These are phyloP conservation scores for Hexactinellida sp. DNA, from an alignment of 37 sponge, comb jelly and placozoan genomes.

Conservation along the genomic window DNA sequence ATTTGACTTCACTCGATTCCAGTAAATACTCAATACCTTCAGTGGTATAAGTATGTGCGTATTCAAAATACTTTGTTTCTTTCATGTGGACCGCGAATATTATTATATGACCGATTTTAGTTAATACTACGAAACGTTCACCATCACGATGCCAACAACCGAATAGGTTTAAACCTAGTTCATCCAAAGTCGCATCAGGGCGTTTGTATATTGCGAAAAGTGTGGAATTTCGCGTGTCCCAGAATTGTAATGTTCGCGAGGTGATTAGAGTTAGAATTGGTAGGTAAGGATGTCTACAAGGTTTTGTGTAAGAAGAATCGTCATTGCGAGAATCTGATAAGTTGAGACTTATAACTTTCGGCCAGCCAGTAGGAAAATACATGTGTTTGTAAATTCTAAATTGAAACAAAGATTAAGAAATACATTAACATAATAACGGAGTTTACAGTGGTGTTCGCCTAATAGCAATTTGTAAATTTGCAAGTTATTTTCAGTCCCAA, in stretches of 20 bases:
- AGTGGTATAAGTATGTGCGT: not conserved
- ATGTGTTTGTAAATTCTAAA: not conserved
- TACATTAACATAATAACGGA: too few relatives aligned
- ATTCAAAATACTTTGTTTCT: not conserved
- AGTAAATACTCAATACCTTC: not conserved
- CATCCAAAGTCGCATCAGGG: not conserved
- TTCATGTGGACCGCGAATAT: constrained; percentile 9
- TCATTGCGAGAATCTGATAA: not conserved
- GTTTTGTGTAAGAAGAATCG: not conserved
- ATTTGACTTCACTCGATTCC: not conserved
- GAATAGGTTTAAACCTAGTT: not conserved
- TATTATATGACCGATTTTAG: constrained; percentile 5
- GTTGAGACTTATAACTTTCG: not conserved
- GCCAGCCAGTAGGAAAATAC: constrained; percentile 6
- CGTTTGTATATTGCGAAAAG: not conserved
- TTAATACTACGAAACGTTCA: not conserved
- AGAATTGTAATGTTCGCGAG: not conserved
- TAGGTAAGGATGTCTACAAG: constrained; percentile 4
- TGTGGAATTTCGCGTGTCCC: not conserved
- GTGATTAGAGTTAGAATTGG: not conserved
- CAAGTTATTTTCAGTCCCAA: too few relatives aligned
- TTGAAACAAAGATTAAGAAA: too few relatives aligned
- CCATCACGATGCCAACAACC: constrained; percentile 13
- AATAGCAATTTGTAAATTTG: too few relatives aligned
- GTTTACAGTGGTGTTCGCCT: too few relatives aligned